Evolutionary conservation across 1,140 invertebrate genomes (phyloP), one percentile per base, ranked within the genome.

Genomic region (Liolophura sinensis): DNA sequence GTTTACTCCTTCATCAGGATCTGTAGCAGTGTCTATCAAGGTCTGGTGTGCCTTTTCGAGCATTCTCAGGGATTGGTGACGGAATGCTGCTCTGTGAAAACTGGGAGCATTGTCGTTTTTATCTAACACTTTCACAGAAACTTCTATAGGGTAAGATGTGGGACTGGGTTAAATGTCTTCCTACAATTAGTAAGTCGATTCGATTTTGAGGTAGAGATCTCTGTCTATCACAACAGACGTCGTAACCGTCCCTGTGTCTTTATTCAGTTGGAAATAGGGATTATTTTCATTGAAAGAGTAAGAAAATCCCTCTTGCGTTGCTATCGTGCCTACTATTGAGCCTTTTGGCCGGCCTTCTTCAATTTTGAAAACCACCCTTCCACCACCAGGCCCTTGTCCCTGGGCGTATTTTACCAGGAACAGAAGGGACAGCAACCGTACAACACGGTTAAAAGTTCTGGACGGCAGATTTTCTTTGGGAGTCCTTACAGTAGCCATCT

Each of bases 31-130:
- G 27, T 49, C 64, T 63, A 80, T 93, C 92, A 25, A 85, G 0
- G 92, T 91, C n/a, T 84, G 94, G 92, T 25, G 90, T 86, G 0
- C 73, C 74, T 3, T 65, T 60, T 46, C 56, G 47, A 6, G 71
- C 65, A 61, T 76, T 66, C 90, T 91, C 81, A 14, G 68, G 63
- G 56, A 81, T 73, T 15, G 63, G 56, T 9, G 76, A 64, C 16
- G 46, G 66, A 18, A 56, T 57, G 16, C 9, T 60, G 18, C 46
- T 20, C 56, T 63, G 56, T 1, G 69, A 69, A 83, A 97, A 97
- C 89, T 85, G 0, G 96, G 95, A 7, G 91, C 89, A 83, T 97
- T 97, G 87, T 97, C 96, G 81, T 98, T 98, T 12, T 92, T 93
- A 81, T 97, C 95, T 0, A 76, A 51, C 25, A 82, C 69, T 50